Percentiles rank a stretch among this genome's conserved stretches.
Conservation (phyloP, 2,888 invertebrate genomes). For the Epirrhoe alternata region DNA sequence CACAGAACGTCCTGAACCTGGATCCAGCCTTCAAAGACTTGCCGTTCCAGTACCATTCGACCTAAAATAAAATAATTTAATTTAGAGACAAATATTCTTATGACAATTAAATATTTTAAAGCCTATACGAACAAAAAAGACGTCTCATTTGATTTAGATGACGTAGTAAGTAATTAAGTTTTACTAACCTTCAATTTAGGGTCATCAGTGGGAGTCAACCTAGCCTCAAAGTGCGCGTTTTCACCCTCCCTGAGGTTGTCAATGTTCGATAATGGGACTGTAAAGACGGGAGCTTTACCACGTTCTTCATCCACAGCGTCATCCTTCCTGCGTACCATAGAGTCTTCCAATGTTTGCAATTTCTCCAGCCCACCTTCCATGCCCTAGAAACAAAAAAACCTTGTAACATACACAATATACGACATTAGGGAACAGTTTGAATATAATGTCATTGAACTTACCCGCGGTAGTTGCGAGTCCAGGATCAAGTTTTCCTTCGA, state of each 20-base stretch:
- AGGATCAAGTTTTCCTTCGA: constrained; percentile 95
- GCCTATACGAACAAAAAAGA: too few relatives aligned
- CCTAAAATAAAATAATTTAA: constrained; percentile 68
- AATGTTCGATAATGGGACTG: constrained; percentile 94
- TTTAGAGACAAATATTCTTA: too few relatives aligned
- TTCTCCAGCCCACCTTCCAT: constrained; percentile 98
- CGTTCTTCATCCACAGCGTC: constrained; percentile 90
- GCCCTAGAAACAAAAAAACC: constrained; percentile 80
- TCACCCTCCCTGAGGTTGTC: constrained; percentile 95
- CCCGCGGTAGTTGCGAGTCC: constrained; percentile 96
- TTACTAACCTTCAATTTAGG: constrained; percentile 90
- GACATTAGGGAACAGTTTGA: background rate
- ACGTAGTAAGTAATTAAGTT: background rate
- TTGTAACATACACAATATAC: background rate
- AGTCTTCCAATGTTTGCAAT: constrained; percentile 96
- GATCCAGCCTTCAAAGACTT: constrained; percentile 95
- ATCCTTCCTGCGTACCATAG: constrained; percentile 91
- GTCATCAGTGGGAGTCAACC: constrained; percentile 95
- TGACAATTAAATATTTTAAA: too few relatives aligned
- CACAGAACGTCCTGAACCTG: constrained; percentile 97
- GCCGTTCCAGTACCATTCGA: constrained; percentile 98
- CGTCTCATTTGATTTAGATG: too few relatives aligned
- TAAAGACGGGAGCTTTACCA: constrained; percentile 95
- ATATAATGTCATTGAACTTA: constrained; percentile 65
- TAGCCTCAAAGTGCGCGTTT: constrained; percentile 95